Base-by-base conservation (phyloP, 2,113 vertebrate genomes). In the Tenebrosternarchus preto region DNA sequence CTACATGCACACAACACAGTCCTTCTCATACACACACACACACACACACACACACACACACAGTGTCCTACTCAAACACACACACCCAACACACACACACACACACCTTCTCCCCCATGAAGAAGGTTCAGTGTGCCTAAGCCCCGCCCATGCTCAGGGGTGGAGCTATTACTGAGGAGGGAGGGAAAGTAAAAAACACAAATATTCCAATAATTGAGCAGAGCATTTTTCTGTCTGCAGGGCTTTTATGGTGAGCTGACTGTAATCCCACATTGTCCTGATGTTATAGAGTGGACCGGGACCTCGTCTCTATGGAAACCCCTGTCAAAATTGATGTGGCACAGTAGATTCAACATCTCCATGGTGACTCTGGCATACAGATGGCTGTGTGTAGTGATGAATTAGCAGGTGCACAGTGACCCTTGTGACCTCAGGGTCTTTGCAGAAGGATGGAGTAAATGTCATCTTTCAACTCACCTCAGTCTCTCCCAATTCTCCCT, bases 281-380 rank as follows among this genome's bases (percentile, higher is more conserved):
- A 76, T 50, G 64, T 25, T 33, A 75, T 64, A 2, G 63, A 66
- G 67, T 36, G 25, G 31, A 33, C 11, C 12, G 33, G 31, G 16
- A 50, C 76, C 39, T 43, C n/a, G 64, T 75, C 63, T 55, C 80
- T 59, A 67, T 80, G 77, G 78, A 80, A 80, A 82, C 81, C 66
- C 73, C 60, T 56, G 73, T 80, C 67, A 79, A n/a, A 60, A 55
- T 73, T 85, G 80, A 85, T 77, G 60, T 57, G 71, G 29, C 76
- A 20, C 64, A 70, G 64, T 69, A 68, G 67, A 76, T 70, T 83
- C 76, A 29, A 73, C 56, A 69, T 85, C 57, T 64, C 75, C 78
- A 85, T 59, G 70, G 76, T 69, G 60, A 85, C 81, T 24, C 78
- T 78, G 84, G 77, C 73, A 84, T 33, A 85, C 84, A 85, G 84